These are phyloP conservation scores for Drosophila fulvimacula DNA, from an alignment of 2,888 invertebrate genomes.

Conservation along the genomic window DNA sequence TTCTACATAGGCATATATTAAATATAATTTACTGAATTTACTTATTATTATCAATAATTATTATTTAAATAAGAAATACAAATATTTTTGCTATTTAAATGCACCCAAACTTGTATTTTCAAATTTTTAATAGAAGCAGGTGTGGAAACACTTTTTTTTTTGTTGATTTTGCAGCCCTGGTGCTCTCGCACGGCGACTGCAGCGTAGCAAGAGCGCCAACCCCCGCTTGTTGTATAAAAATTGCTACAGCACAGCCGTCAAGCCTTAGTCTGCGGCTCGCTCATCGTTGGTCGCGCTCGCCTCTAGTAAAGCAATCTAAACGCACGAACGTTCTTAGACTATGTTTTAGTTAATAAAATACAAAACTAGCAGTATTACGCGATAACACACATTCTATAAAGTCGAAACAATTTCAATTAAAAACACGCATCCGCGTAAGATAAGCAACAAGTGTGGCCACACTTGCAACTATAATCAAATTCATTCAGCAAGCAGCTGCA, in stretches of 20 bases:
- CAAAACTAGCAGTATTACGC: conserved; percentile 64
- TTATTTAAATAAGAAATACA: neutral
- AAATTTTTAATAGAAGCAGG: conserved; percentile 4
- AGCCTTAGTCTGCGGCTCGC: conserved; percentile 67
- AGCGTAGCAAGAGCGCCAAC: conserved; percentile 31
- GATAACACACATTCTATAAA: conserved; percentile 19
- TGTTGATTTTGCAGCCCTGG: conserved; percentile 45
- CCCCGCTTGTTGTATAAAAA: conserved; percentile 64
- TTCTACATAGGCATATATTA: neutral
- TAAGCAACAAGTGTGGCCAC: conserved; percentile 68
- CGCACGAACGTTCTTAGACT: conserved; percentile 1
- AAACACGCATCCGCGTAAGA: conserved; percentile 36
- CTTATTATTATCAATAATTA: neutral
- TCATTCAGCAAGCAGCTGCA: conserved; percentile 4
- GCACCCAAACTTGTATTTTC: conserved; percentile 21
- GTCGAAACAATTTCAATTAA: conserved; percentile 18
- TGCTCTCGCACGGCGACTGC: conserved; percentile 35
- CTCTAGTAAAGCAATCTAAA: conserved; percentile 11
- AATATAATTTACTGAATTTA: neutral
- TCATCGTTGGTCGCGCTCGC: conserved; percentile 57
- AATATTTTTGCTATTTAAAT: conserved; percentile 8
- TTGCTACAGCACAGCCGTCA: conserved; percentile 58
- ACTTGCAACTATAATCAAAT: neutral
- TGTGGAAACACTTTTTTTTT: conserved; percentile 48
- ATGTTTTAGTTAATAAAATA: neutral